phyloP scores from a whole-genome alignment of 53 echinoderm and acorn worm species.

The Echinarachnius parma region DNA sequence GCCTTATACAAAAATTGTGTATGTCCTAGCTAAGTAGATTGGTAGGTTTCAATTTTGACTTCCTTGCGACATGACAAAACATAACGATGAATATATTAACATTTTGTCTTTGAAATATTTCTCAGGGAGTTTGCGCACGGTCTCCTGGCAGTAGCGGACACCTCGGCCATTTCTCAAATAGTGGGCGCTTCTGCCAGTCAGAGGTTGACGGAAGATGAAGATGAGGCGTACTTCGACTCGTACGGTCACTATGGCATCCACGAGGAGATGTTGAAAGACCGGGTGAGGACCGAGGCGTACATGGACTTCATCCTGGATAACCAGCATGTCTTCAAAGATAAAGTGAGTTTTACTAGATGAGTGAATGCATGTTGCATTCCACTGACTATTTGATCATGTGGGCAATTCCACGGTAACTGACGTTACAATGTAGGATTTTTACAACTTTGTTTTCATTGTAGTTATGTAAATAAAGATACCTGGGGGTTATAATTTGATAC shows the following conservation, averaged over 20 bases:
- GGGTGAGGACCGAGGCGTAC: slow-evolving; percentile 85
- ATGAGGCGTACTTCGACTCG: slow-evolving; percentile 93
- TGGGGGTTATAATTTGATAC: too few relatives aligned
- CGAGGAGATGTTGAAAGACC: slow-evolving; percentile 92
- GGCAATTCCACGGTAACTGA: too few relatives aligned
- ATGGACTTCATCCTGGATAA: slow-evolving; percentile 92
- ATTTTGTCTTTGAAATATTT: not conserved
- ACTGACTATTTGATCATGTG: too few relatives aligned
- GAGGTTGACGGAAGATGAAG: slow-evolving; percentile 63
- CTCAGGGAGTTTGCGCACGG: slow-evolving; percentile 77
- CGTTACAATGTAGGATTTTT: too few relatives aligned
- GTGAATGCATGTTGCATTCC: too few relatives aligned
- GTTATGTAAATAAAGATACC: too few relatives aligned
- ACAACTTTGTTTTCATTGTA: too few relatives aligned
- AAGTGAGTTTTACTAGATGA: too few relatives aligned
- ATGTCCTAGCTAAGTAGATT: too few relatives aligned
- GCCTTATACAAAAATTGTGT: too few relatives aligned
- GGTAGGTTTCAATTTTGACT: too few relatives aligned
- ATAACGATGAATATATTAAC: not conserved
- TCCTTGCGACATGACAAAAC: not conserved
- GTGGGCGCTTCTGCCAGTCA: slow-evolving; percentile 2
- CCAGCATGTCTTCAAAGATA: slow-evolving; percentile 89
- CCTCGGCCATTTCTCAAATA: not conserved
- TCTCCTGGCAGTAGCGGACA: slow-evolving; percentile 47
- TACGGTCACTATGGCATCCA: slow-evolving; percentile 97